Evolutionary conservation across 2,113 vertebrate species (phyloP), one percentile per base, ranked within the genome.

Genomic region (Cyprinus carpio): DNA sequence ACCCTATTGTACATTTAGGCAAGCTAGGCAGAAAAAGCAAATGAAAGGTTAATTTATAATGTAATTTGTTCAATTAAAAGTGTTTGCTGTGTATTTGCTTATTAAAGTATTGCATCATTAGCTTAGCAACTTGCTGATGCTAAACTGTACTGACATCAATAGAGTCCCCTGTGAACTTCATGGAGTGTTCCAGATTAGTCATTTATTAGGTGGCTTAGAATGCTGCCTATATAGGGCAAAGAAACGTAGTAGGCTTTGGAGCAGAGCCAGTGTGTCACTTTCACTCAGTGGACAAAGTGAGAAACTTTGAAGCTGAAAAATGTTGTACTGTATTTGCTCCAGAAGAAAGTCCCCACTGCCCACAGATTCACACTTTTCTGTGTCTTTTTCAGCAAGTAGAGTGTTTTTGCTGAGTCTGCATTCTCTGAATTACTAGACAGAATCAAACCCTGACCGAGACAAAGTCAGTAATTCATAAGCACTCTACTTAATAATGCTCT

Each of bases 121-220:
- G 69, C 18, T 71, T 10, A 67, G 65, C 4, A 74, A 43, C 37
- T 43, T 43, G 5, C 23, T 43, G 43, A 74, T n/a, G 71, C 23
- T 37, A 43, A 74, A 43, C 71, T n/a, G 4, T 43, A 27, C 25
- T 69, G 31, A 69, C 18, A 56, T 56, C 54, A 54, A 54, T 49
- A 54, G 54, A 56, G 46, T 51, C 74, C 25, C 43, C 3, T 16
- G 25, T 16, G 7, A 51, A 43, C 69, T n/a, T 72, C 37, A 43
- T 43, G 69, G 74, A 76, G 29, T 58, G 51, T 37, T 78, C 51
- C 76, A 78, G 54, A 78, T 78, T 54, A 78, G 54, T 78, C 76
- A 78, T 54, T 58, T 78, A 31, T 77, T 3, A 60, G 27, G 29
- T 78, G 76, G 27, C 27, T 54, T 76, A 76, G 25, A 54, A 54